Evolutionary conservation across 2,113 vertebrate species (phyloP), one percentile per base, ranked within the genome.

Genomic region (Leucopsar rothschildi): DNA sequence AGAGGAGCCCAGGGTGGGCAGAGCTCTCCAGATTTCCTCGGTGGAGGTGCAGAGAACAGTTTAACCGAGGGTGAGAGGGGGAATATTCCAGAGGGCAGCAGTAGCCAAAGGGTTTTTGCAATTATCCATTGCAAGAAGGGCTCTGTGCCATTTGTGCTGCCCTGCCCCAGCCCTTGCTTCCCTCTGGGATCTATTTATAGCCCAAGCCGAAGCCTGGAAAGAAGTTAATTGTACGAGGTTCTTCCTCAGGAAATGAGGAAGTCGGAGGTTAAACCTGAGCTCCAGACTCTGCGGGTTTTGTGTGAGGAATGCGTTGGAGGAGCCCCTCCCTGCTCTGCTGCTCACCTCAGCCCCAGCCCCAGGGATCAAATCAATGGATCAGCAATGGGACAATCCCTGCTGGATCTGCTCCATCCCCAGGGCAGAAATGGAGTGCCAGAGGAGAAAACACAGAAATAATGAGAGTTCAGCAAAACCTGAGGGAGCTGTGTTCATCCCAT

Each of bases 61-160:
- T 53, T 57, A 60, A 33, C 27, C 2, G 33, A 39, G 55, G 14
- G 13, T 11, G 35, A 47, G 79, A 85, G 31, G n/a, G 31, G 53
- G 29, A 55, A 59, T 57, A n/a, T 29, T 95, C 52, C 7, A 1
- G 15, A 52, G 76, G 49, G 29, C 72, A 39, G 24, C 59, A 12
- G 50, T 5, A 45, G n/a, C 59, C 47, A 10, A 39, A 81, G 53
- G 77, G 15, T 71, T 66, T 71, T 66, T 56, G 89, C 80, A 88
- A 22, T 82, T 79, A 66, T 28, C 40, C 0, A 0, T 6, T 2
- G 50, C 28, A 12, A 75, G 50, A 52, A 76, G 29, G 0, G 28
- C 40, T 71, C 49, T 0, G 17, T 86, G 83, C 44, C 76, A 35
- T 49, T 77, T 69, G 40, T 24, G 76, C 66, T 64, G 84, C 90